phyloP scores from a whole-genome alignment of 2,888 invertebrate genomes.

The Notocelia uddmanniana region DNA sequence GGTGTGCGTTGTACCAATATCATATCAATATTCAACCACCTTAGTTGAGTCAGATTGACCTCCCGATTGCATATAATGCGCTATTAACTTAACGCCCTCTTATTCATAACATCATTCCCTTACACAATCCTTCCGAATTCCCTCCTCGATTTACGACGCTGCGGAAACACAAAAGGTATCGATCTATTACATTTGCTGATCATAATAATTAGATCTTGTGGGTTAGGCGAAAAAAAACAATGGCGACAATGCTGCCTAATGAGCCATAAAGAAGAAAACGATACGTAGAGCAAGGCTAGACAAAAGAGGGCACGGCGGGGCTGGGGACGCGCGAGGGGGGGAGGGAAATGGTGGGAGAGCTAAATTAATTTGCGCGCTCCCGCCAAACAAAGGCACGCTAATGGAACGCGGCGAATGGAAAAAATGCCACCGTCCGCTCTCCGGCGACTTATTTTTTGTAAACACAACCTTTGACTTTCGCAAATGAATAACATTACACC shows the following conservation, averaged over 20 bases:
- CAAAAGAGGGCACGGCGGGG: slow-evolving; percentile 82
- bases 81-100: background rate
- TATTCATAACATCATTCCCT: slow-evolving; percentile 7
- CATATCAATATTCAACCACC: background rate
- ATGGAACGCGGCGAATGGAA: slow-evolving; percentile 86
- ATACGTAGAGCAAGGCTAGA: slow-evolving; percentile 86
- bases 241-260: slow-evolving; percentile 85
- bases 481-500: slow-evolving; percentile 85
- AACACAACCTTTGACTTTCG: slow-evolving; percentile 85
- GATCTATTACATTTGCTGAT: slow-evolving; percentile 72
- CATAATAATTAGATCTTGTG: slow-evolving; percentile 81
- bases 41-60: background rate
- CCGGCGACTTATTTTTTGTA: slow-evolving; percentile 81
- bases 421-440: slow-evolving; percentile 86
- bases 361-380: slow-evolving; percentile 86
- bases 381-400: slow-evolving; percentile 86
- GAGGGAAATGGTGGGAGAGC: slow-evolving; percentile 84
- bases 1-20: background rate
- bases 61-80: background rate
- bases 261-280: slow-evolving; percentile 86
- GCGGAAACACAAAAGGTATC: slow-evolving; percentile 51
- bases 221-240: slow-evolving; percentile 82
- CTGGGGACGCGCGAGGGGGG: slow-evolving; percentile 64
- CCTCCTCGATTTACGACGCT: slow-evolving; percentile 35
- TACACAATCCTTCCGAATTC: slow-evolving; percentile 42